phyloP scores from a whole-genome alignment of 1,140 invertebrate genomes.

The Palaemon carinicauda region DNA sequence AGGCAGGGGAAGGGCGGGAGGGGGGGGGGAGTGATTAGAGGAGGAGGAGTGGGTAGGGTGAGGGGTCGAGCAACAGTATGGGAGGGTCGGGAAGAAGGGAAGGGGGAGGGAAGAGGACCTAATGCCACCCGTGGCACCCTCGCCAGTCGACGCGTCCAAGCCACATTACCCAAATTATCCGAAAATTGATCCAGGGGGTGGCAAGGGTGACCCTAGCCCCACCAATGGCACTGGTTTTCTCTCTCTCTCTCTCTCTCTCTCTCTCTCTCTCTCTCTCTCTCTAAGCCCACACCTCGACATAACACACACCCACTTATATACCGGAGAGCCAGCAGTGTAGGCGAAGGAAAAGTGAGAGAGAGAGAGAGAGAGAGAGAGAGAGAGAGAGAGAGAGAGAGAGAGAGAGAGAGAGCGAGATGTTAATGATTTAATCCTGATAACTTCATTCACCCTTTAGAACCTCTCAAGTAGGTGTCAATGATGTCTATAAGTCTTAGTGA shows the following conservation, averaged over 20 bases:
- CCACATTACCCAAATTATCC: constrained; percentile 47
- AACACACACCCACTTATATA: no score
- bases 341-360: no score
- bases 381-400: no score
- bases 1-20: neutral
- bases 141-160: neutral
- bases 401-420: no score
- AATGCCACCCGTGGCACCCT: neutral
- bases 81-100: neutral
- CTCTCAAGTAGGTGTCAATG: no score
- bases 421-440: no score
- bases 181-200: constrained; percentile 39
- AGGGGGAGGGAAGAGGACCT: neutral
- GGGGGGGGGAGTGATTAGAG: neutral
- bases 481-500: no score
- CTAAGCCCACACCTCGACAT: neutral
- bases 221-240: neutral
- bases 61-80: neutral
- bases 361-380: no score
- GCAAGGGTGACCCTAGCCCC: neutral
- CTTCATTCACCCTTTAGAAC: no score
- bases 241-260: neutral
- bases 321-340: no score
- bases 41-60: neutral
- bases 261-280: neutral